Base-by-base conservation (phyloP, 2,797 vertebrate species). In the Peromyscus aztecus region DNA sequence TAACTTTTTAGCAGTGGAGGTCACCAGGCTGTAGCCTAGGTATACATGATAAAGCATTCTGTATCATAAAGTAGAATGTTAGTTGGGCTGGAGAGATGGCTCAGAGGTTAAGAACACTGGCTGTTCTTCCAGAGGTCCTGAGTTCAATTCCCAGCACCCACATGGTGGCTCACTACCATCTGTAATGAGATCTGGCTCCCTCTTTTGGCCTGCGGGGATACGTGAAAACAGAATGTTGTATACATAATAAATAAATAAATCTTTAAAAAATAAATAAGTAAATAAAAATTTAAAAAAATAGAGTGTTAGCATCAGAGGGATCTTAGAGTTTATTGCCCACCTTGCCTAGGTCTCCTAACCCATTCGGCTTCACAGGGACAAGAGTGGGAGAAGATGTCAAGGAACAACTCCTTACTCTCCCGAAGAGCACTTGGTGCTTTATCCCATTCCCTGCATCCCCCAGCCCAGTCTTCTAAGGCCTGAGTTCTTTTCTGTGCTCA, bases 401-500 rank as follows among this genome's bases (percentile, higher is more conserved):
- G 90, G 73, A 67, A 76, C 59, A 91, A 2, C 27, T 77, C 37
- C 55, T 89, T 91, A 69, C 40, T 94, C 76, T 88, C 61, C 63
- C 85, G 63, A 67, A 92, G 91, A 90, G 46, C 59, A 87, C 65
- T 90, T 6, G 19, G 65, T 91, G 34, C 57, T 89, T 94, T 55
- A 52, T 89, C 63, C 80, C 46, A 34, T 96, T 92, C 76, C 37
- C 49, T 93, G 0, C 9, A 34, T 94, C 52, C 65, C 34, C 14
- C 12, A 91, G 57, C 61, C 67, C 29, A 77, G 52, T 87, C 40
- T 55, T 92, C 61, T 92, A 71, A 94, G 91, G 43, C 95, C 73
- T 75, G 85, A 94, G 78, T 67, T 96, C 52, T 96, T 92, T 59
- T 88, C 82, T 96, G 40, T 82, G 81, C 46, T 94, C 61, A 65